Evolutionary conservation across 2,888 invertebrate species (phyloP).

Genomic region (Ophion costatus): DNA sequence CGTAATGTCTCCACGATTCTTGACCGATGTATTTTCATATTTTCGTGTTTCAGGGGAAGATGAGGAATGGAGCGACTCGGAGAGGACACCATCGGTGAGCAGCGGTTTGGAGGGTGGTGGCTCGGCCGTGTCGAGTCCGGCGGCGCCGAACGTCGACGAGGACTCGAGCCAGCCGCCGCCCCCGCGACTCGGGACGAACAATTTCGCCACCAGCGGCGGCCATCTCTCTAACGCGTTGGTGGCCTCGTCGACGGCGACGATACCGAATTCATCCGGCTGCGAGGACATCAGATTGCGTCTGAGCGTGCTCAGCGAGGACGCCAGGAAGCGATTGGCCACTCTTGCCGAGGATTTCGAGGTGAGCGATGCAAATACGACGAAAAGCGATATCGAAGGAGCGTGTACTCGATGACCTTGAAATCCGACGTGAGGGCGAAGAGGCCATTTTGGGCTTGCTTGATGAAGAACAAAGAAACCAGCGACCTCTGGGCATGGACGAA

Average conservation of each 20-base stretch:
- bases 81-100: constrained; percentile 82
- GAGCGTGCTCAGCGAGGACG: constrained; percentile 79
- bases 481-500: too few relatives aligned
- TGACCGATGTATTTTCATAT: constrained; percentile 27
- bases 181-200: constrained; percentile 73
- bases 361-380: constrained; percentile 14
- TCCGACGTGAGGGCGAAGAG: too few relatives aligned
- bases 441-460: not conserved
- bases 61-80: constrained; percentile 83
- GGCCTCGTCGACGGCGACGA: constrained; percentile 46
- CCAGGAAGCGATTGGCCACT: constrained; percentile 77
- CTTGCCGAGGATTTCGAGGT: constrained; percentile 81
- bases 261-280: constrained; percentile 71
- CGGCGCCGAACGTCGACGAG: constrained; percentile 78
- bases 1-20: not conserved
- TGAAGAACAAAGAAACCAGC: not conserved
- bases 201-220: constrained; percentile 23
- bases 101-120: constrained; percentile 81
- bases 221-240: constrained; percentile 28
- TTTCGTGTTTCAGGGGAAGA: constrained; percentile 81
- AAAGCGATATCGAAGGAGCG: not conserved
- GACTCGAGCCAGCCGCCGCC: constrained; percentile 79
- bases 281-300: constrained; percentile 79
- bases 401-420: too few relatives aligned
- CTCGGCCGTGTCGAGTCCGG: constrained; percentile 81